Base-by-base conservation (phyloP, 1,140 invertebrate species). In the Drosophila elegans region DNA sequence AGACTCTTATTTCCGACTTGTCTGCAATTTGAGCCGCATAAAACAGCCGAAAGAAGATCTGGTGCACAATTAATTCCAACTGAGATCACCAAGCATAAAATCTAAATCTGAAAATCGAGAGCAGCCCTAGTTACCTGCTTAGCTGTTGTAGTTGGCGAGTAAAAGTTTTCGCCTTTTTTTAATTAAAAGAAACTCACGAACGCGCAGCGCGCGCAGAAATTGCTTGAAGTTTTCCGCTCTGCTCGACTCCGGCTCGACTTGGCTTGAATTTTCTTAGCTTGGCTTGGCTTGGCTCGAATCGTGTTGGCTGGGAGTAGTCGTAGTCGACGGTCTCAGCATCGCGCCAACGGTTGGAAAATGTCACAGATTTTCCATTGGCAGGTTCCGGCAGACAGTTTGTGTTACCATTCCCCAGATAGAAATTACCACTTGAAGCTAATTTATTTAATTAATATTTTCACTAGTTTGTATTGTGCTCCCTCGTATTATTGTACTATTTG, bases 381-480 rank as follows among this genome's bases (percentile, higher is more conserved):
- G 82, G 84, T 84, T 89, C 83, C 84, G 83, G 81, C 75, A 57
- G 74, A 29, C 67, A 49, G 53, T 48, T 72, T 74, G 85, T 88
- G 84, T 86, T 86, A 86, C 84, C 72, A 86, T 86, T 86, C 71
- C 84, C 75, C 84, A 89, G 79, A 76, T 88, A 66, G 83, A 88
- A 82, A 85, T 85, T 86, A 86, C 80, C 64, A 73, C 82, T 64
- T 46, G 42, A 68, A 76, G 86, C 76, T 89, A 89, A 86, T 86
- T 86, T 86, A 86, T 86, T 86, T 86, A 86, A 86, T 86, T 86
- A 86, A 80, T 86, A 83, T 88, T 86, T 88, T 85, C 82, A 88
- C 83, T 85, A 85, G 78, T 46, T 80, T 41, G 76, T 80, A 80
- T 80, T 79, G 74, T 76, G 55, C 41, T 60, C 49, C 34, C 46